Base-by-base conservation (phyloP, 2,888 invertebrate genomes). In the Dynastes grantii region DNA sequence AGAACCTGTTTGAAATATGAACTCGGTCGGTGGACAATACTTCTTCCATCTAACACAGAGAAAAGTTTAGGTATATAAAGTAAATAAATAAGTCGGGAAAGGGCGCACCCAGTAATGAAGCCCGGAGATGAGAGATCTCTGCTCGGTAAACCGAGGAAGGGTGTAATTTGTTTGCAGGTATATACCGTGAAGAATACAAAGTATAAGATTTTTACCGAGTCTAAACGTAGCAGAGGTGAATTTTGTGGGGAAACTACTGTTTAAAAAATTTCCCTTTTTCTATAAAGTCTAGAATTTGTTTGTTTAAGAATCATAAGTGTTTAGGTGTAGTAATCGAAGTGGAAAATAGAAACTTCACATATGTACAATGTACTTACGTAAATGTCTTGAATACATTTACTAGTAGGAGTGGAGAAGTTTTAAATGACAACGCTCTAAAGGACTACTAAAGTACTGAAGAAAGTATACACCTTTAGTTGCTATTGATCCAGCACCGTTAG, bases 1-100 rank as follows among this genome's bases (percentile, higher is more conserved):
- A 67, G 67, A 67, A 58, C 73, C 40, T 55, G 73, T 40, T 58
- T 73, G 73, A 58, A 73, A 73, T 73, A 73, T 73, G 58, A 58
- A 58, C 37, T 61, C 37, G 4, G 73, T 40, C 73, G 58, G 73
- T 40, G 55, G 37, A 73, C 37, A 73, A 40, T 40, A 40, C 73
- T 58, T 58, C 58, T 73, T 58, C 58, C 22, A 58, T 58, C 55
- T 58, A 58, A 58, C 55, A 3, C 22, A 58, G 55, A 22, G 55
- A 58, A 22, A 73, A 22, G 58, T 58, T 51, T 51, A 27, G n/a
- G 13, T 55, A 55, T 53, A 53, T 58, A 73, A 58, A 51, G 58
- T 40, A 73, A 51, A 49, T 70, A 70, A 73, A 61, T 73, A 73
- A 73, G 58, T 58, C 27, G 32, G 58, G 58, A 55, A 27, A 37